Percentiles rank a stretch among this genome's conserved stretches.
phyloP scores from a whole-genome alignment of 2,113 vertebrate species.

The Menura novaehollandiae region DNA sequence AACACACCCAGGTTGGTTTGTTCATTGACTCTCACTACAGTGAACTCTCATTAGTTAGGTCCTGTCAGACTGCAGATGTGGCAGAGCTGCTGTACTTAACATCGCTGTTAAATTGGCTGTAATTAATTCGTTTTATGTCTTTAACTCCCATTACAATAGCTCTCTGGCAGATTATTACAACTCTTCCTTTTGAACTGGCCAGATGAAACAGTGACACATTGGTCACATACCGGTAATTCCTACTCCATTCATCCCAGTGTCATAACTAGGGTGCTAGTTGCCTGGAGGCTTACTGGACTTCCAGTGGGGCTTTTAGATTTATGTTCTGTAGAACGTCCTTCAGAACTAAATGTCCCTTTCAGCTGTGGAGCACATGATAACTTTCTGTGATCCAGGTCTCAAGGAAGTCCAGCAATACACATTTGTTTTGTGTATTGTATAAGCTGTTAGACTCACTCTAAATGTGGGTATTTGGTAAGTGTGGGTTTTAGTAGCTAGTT shows the following conservation, averaged over 20 bases:
- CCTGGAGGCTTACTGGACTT: background rate
- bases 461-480: background rate
- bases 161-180: background rate
- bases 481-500: background rate
- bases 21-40: background rate
- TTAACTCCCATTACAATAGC: background rate
- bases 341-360: background rate
- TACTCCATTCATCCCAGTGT: background rate
- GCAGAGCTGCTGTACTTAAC: background rate
- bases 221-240: background rate
- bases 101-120: background rate
- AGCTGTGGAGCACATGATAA: background rate
- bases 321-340: background rate
- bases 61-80: background rate
- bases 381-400: background rate
- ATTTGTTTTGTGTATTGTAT: background rate
- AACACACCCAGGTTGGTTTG: slow-evolving; percentile 61
- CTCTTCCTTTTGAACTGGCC: background rate
- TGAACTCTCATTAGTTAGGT: background rate
- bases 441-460: background rate
- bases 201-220: background rate
- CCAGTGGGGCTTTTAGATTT: background rate
- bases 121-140: background rate
- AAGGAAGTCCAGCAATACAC: background rate
- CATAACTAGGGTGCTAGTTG: background rate